phyloP scores from a whole-genome alignment of 2,113 vertebrate species.

The Neogale vison region DNA sequence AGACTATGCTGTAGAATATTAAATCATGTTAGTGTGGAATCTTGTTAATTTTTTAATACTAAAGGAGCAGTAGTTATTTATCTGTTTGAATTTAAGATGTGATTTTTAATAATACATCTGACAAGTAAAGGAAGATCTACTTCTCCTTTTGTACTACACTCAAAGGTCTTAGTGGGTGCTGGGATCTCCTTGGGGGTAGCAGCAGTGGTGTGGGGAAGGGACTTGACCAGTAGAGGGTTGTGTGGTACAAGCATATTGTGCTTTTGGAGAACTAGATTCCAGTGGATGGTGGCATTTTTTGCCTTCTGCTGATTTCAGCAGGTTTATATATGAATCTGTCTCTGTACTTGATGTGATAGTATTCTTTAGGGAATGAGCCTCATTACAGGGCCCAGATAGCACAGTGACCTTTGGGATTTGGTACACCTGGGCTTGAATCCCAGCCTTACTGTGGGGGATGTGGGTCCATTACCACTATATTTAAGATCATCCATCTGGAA shows the following conservation, averaged over 20 bases:
- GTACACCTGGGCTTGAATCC: neutral
- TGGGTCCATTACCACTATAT: neutral
- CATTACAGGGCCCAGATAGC: neutral
- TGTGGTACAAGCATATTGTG: neutral
- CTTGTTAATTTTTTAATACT: conserved; percentile 27
- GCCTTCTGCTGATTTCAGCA: neutral
- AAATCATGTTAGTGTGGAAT: neutral
- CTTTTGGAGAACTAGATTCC: neutral
- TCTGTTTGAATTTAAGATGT: neutral
- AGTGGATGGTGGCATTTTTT: neutral
- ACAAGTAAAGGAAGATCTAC: neutral
- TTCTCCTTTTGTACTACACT: neutral
- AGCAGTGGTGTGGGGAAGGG: neutral
- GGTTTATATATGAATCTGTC: neutral
- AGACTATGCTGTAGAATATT: neutral
- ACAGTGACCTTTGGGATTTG: neutral
- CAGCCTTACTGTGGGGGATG: neutral
- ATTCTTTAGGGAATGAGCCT: neutral
- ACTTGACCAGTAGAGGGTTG: neutral
- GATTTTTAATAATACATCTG: neutral
- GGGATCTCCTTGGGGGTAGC: neutral
- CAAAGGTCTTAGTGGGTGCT: neutral
- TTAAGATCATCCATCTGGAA: neutral
- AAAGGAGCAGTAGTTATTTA: neutral
- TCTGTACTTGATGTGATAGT: neutral